Evolutionary conservation across 2,888 invertebrate species (phyloP).

Genomic region (Plagodis dolabraria): DNA sequence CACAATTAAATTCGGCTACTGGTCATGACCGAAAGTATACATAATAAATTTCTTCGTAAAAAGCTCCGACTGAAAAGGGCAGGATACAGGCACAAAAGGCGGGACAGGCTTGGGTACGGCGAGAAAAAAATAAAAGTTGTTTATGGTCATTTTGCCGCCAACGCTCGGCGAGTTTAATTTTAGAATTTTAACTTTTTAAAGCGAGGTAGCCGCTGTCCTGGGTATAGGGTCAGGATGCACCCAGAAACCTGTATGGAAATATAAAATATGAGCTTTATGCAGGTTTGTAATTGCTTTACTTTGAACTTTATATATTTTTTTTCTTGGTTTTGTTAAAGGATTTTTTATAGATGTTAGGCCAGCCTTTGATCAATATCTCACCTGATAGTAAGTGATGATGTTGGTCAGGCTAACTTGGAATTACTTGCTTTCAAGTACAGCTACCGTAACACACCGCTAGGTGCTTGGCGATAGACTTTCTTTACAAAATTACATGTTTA

Average conservation of each 20-base stretch:
- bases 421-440: too few relatives aligned
- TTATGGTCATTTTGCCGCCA: slow-evolving; percentile 81
- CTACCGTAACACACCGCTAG: too few relatives aligned
- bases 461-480: too few relatives aligned
- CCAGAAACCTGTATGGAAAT: slow-evolving; percentile 34
- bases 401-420: too few relatives aligned
- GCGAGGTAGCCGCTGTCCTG: slow-evolving; percentile 38
- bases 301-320: too few relatives aligned
- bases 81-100: slow-evolving; percentile 78
- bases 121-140: slow-evolving; percentile 74
- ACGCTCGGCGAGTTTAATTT: slow-evolving; percentile 75
- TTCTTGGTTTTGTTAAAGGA: too few relatives aligned
- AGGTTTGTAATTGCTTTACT: not conserved
- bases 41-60: slow-evolving; percentile 83
- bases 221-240: slow-evolving; percentile 30
- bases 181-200: slow-evolving; percentile 66
- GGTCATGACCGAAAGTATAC: slow-evolving; percentile 81
- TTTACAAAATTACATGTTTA: too few relatives aligned
- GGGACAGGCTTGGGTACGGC: slow-evolving; percentile 62
- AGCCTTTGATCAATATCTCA: too few relatives aligned
- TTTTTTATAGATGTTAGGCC: too few relatives aligned
- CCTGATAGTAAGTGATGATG: too few relatives aligned
- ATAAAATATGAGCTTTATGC: slow-evolving; percentile 7
- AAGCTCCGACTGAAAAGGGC: slow-evolving; percentile 81
- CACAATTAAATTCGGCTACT: slow-evolving; percentile 84